These are phyloP conservation scores for Drosophila paranaensis DNA, from an alignment of 2,888 invertebrate genomes.

Conservation along the genomic window DNA sequence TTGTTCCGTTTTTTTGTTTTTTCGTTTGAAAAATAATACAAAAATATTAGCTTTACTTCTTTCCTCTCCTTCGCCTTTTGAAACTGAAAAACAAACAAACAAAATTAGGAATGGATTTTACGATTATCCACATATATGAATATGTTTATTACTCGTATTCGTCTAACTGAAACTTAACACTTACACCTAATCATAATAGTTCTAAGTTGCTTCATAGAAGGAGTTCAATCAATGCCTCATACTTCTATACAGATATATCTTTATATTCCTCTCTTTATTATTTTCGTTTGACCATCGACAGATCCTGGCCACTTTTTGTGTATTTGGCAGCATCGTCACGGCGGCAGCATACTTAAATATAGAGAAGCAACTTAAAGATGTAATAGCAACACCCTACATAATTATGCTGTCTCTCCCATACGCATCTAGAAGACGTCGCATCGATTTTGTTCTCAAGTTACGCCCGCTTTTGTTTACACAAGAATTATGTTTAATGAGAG, in stretches of 20 bases:
- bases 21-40: conserved; percentile 24
- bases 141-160: too few relatives aligned
- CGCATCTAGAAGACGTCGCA: conserved; percentile 40
- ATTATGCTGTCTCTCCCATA: conserved; percentile 35
- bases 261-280: not conserved
- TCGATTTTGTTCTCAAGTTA: conserved; percentile 78
- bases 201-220: too few relatives aligned
- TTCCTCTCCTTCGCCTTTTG: conserved; percentile 1
- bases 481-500: conserved; percentile 80
- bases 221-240: too few relatives aligned
- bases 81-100: not conserved
- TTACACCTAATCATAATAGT: too few relatives aligned
- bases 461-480: conserved; percentile 77
- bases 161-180: too few relatives aligned
- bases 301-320: not conserved
- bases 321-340: not conserved
- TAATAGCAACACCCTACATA: conserved; percentile 40
- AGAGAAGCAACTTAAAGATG: conserved; percentile 32
- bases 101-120: not conserved
- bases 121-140: not conserved
- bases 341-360: not conserved
- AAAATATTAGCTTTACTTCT: conserved; percentile 54
- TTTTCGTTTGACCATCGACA: not conserved
- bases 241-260: too few relatives aligned
- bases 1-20: conserved; percentile 52